These are phyloP conservation scores for Eucriotettix oculatus DNA, from an alignment of 2,888 invertebrate species.

Conservation along the genomic window DNA sequence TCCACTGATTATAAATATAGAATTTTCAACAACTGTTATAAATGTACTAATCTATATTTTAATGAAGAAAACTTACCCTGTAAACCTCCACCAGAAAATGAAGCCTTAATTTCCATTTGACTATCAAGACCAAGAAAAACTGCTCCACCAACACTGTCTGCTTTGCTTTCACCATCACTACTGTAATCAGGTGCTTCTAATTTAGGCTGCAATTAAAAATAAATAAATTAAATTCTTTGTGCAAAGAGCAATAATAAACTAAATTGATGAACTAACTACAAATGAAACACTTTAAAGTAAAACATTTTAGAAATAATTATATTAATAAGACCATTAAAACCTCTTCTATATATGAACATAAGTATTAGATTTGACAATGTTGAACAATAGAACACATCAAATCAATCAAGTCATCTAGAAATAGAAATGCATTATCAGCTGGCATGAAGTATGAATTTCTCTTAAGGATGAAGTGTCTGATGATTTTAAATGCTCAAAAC, in stretches of 20 bases:
- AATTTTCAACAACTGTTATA: too few species aligned
- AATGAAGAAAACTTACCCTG: constrained; percentile 6
- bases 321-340: background rate
- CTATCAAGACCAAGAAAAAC: constrained; percentile 8
- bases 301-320: background rate
- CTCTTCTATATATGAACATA: too few species aligned
- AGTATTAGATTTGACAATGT: too few species aligned
- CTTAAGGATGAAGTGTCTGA: too few species aligned
- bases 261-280: background rate
- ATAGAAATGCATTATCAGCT: too few species aligned
- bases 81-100: constrained; percentile 3
- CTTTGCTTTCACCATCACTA: constrained; percentile 42
- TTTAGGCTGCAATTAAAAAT: constrained; percentile 37
- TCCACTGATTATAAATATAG: too few species aligned
- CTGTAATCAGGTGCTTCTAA: constrained; percentile 54
- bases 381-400: too few species aligned
- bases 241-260: too few species aligned
- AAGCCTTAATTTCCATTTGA: constrained; percentile 9
- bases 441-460: too few species aligned
- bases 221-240: background rate
- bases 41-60: too few species aligned
- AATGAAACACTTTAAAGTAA: background rate
- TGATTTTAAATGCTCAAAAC: too few species aligned
- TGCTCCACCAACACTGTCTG: background rate
- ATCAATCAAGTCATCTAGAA: too few species aligned